A percentile compares a stretch with the other conserved stretches of the same genome.
Evolutionary conservation across 2,888 invertebrate species (phyloP).

Genomic region (Caenorhabditis sp.): DNA sequence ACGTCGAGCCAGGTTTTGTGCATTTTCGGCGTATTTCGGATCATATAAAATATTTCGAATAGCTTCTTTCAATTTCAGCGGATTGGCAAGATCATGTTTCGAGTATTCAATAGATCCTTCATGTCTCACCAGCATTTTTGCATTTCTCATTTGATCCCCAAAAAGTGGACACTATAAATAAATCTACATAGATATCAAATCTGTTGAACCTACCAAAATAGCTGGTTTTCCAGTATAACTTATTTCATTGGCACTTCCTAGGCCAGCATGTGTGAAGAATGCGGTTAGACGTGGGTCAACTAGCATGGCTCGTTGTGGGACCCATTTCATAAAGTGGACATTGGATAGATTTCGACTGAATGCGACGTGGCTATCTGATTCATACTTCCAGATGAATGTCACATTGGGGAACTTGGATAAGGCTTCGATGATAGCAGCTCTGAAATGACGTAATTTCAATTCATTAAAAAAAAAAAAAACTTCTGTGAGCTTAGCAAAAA

Average conservation of each 20-base stretch:
- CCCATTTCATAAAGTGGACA: conserved; percentile 21
- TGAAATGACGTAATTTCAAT: too few species aligned
- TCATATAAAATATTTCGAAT: neutral
- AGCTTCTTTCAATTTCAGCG: neutral
- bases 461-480: too few species aligned
- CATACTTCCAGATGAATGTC: conserved; percentile 38
- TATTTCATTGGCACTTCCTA: conserved; percentile 31
- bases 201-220: neutral
- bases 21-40: conserved; percentile 7
- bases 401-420: conserved; percentile 14
- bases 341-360: conserved; percentile 9
- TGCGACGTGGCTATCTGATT: conserved; percentile 5
- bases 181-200: neutral
- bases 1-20: conserved; percentile 10
- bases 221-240: conserved; percentile 33
- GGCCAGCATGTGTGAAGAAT: conserved; percentile 31
- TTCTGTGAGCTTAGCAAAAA: too few species aligned
- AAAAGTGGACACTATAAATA: conserved; percentile 29
- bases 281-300: conserved; percentile 18
- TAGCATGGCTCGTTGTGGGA: neutral
- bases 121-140: conserved; percentile 35
- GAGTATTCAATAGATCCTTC: conserved; percentile 32
- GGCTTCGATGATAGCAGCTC: conserved; percentile 8
- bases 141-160: conserved; percentile 45
- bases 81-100: conserved; percentile 23